phyloP scores from a whole-genome alignment of 2,888 invertebrate species.

The Ochlodes sylvanus region DNA sequence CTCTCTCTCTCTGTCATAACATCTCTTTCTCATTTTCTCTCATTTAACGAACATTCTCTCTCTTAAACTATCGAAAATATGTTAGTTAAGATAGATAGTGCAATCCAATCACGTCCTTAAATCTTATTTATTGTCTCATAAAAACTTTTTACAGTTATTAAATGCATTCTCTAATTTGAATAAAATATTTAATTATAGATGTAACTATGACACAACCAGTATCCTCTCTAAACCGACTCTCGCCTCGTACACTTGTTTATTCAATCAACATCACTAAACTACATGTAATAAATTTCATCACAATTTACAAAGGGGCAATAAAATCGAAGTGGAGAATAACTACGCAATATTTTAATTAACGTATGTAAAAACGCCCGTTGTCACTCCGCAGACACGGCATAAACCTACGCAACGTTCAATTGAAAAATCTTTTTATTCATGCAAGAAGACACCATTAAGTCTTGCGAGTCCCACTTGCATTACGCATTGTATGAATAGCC shows the following conservation, averaged over 20 bases:
- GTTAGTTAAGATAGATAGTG: no score
- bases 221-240: neutral
- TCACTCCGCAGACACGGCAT: constrained; percentile 18
- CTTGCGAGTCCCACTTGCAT: constrained; percentile 37
- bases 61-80: no score
- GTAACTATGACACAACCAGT: neutral
- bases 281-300: constrained; percentile 3
- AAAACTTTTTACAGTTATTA: neutral
- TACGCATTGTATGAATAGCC: constrained; percentile 36
- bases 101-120: neutral
- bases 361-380: constrained; percentile 22
- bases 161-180: neutral
- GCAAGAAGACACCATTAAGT: constrained; percentile 29
- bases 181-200: neutral
- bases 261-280: neutral
- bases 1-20: no score
- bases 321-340: constrained; percentile 15
- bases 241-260: neutral
- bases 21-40: no score
- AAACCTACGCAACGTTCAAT: constrained; percentile 34
- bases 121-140: neutral
- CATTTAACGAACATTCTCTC: no score
- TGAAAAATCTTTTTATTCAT: constrained; percentile 29
- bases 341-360: constrained; percentile 37
- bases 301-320: constrained; percentile 7